Evolutionary conservation across 2,797 vertebrate genomes (phyloP), one percentile per base, ranked within the genome.

Genomic region (Rhadinocentrus ornatus): DNA sequence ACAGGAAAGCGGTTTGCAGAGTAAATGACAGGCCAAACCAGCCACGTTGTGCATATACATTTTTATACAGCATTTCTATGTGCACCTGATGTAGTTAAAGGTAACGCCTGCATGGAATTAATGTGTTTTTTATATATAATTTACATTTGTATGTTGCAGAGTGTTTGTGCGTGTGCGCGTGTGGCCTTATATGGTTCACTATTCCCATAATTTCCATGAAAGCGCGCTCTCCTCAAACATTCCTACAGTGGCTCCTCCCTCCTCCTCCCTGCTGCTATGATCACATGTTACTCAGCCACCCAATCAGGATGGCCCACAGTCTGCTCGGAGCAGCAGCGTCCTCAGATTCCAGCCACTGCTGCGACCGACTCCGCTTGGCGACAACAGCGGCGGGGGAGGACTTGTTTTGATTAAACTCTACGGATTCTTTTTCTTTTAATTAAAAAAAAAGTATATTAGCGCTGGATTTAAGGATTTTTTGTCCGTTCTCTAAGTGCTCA

Each of bases 161-260:
- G 20, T 50, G 18, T 24, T 26, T n/a, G 13, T 37, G 31, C 16
- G 27, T 27, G 18, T 46, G 48, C 20, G 58, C 44, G 39, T 4
- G 60, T 52, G 67, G 65, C 0, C 62, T 71, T 59, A 48, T 62
- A 44, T 61, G 32, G 44, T 67, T 67, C 67, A 84, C 69, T 71
- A 80, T 89, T 85, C 53, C 82, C 75, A 82, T 82, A 35, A 80
- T 76, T 75, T 82, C 80, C 70, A 75, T 82, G 66, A 82, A 87
- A 78, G 86, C 89, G 88, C 82, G 88, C 83, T 82, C 83, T 85
- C 69, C 75, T 74, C 88, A 31, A 64, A 74, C 89, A 91, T 92
- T 93, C 89, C 91, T 85, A 62, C 68, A 61, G 68, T 80, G 66
- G 85, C 91, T 89, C 91, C 92, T 82, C 93, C 92, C 65, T 6